These are phyloP conservation scores for Cervus canadensis DNA, from an alignment of 2,113 vertebrate genomes.

Conservation along the genomic window DNA sequence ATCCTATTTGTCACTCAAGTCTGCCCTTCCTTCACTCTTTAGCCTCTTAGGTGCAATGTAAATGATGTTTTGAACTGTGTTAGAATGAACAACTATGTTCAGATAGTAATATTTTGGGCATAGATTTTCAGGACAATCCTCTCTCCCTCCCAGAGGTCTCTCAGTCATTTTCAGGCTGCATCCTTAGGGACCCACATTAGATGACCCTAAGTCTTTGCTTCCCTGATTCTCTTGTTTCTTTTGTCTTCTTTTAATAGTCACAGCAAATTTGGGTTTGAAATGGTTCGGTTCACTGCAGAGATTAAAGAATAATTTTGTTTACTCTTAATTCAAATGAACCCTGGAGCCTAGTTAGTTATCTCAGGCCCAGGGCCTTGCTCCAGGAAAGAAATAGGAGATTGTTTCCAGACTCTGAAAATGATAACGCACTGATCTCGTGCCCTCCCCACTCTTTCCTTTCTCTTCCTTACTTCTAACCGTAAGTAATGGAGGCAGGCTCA, in stretches of 20 bases:
- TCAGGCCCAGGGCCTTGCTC: background rate
- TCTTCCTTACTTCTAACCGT: background rate
- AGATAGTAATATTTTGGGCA: background rate
- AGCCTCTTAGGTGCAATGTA: background rate
- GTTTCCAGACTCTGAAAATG: constrained; percentile 25
- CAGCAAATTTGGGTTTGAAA: constrained; percentile 55
- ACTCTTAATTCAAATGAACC: constrained; percentile 61
- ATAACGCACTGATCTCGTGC: background rate
- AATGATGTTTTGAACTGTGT: background rate
- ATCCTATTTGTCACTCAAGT: background rate
- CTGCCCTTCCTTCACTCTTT: background rate
- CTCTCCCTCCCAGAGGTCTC: background rate
- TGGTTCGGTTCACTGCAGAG: constrained; percentile 35
- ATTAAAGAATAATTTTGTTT: constrained; percentile 68
- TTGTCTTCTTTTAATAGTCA: constrained; percentile 44
- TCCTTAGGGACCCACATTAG: background rate
- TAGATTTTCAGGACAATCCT: background rate
- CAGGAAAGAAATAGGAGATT: constrained; percentile 24
- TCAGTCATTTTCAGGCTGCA: background rate
- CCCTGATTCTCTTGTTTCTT: constrained; percentile 17
- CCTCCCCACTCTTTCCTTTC: background rate
- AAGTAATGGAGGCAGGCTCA: background rate
- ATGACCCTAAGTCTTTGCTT: background rate
- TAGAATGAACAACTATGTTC: background rate
- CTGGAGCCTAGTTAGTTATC: constrained; percentile 40